A percentile compares a stretch with the other conserved stretches of the same genome.
These are phyloP conservation scores for Drosophila antonietae DNA, from an alignment of 2,888 invertebrate species.

Conservation along the genomic window DNA sequence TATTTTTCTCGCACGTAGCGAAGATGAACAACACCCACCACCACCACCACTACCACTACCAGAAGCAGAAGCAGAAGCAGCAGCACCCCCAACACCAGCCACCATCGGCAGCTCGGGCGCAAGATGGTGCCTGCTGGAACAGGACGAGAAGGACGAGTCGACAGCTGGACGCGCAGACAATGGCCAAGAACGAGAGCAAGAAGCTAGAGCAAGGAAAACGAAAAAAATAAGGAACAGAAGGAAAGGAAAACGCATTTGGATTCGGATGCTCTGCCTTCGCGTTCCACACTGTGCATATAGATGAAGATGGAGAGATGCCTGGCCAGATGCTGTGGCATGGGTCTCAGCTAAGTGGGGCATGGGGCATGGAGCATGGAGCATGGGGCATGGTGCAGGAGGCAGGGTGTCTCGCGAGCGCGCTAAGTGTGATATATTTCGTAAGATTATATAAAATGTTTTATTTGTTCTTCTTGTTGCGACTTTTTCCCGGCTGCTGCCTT, in stretches of 20 bases:
- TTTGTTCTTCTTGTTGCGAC: conserved; percentile 74
- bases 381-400: not conserved
- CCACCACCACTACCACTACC: conserved; percentile 46
- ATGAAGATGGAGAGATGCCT: conserved; percentile 51
- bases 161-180: conserved; percentile 65
- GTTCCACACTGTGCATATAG: conserved; percentile 32
- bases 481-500: conserved; percentile 32
- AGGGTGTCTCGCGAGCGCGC: conserved; percentile 63
- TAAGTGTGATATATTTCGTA: conserved; percentile 85
- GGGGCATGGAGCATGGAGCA: not conserved
- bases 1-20: conserved; percentile 81
- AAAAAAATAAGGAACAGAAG: conserved; percentile 27
- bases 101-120: conserved; percentile 48
- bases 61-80: conserved; percentile 41
- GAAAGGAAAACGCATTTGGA: conserved; percentile 52
- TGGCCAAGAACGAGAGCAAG: conserved; percentile 42
- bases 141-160: conserved; percentile 40
- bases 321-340: conserved; percentile 9
- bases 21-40: conserved; percentile 80
- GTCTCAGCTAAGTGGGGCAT: conserved; percentile 6
- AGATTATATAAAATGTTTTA: conserved; percentile 85
- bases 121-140: conserved; percentile 74
- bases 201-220: conserved; percentile 10
- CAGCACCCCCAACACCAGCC: conserved; percentile 52
- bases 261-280: conserved; percentile 47